Percentiles rank a stretch among this genome's conserved stretches.
Conservation (phyloP, 2,888 invertebrate genomes). For the Drosophila ezoana region DNA sequence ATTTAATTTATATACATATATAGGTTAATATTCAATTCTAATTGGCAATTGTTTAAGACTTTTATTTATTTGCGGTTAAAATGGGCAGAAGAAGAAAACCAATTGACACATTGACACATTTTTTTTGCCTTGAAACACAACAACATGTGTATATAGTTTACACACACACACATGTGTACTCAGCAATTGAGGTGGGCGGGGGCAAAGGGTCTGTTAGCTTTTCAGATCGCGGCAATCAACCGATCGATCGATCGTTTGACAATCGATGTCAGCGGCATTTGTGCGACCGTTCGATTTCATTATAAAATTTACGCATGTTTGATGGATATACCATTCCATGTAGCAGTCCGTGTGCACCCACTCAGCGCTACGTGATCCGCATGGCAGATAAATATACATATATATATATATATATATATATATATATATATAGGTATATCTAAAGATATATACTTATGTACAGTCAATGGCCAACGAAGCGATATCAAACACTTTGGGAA, state of each 20-base stretch:
- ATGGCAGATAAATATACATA: constrained; percentile 16
- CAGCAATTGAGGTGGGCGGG: not conserved
- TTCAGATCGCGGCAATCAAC: constrained; percentile 35
- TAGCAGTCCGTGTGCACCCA: constrained; percentile 30
- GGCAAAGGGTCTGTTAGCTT: constrained; percentile 15
- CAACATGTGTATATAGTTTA: constrained; percentile 14
- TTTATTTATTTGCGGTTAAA: constrained; percentile 59
- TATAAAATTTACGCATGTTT: constrained; percentile 80
- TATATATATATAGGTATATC: not conserved
- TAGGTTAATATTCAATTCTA: constrained; percentile 31
- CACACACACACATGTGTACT: not conserved
- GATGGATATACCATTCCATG: constrained; percentile 53
- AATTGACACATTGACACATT: constrained; percentile 80
- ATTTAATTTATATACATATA: not conserved
- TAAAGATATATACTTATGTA: constrained; percentile 4
- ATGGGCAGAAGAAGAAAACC: constrained; percentile 40
- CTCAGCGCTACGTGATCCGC: constrained; percentile 53
- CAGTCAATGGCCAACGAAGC: constrained; percentile 21
- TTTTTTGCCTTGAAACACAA: constrained; percentile 44
- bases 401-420: not conserved
- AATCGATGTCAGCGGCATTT: constrained; percentile 56
- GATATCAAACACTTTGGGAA: constrained; percentile 10
- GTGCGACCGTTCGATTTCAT: constrained; percentile 62
- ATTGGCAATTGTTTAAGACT: constrained; percentile 59
- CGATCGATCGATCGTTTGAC: constrained; percentile 42